Percentiles rank a stretch among this genome's conserved stretches.
Conservation (phyloP, 2,113 vertebrate species). For the Peucedramus taeniatus region DNA sequence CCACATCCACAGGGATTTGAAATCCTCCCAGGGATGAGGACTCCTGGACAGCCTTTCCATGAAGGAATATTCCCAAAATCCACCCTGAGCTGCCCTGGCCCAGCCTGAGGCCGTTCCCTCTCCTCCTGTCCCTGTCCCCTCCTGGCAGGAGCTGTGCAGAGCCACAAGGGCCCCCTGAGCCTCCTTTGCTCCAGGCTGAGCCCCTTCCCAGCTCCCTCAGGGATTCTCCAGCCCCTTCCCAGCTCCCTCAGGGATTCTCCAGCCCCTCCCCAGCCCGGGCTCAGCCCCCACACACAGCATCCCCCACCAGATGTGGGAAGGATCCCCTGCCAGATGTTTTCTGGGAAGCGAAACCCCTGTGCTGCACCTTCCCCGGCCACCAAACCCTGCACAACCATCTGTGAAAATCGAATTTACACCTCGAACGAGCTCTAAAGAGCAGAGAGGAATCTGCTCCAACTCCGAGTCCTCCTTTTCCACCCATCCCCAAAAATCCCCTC, state of each 20-base stretch:
- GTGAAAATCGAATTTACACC: fast-evolving
- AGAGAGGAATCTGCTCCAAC: background rate
- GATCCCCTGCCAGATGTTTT: background rate
- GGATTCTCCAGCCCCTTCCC: no score
- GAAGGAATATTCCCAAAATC: no score
- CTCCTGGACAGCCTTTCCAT: no score
- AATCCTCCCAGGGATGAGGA: background rate
- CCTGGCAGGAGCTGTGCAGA: background rate
- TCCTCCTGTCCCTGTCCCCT: background rate
- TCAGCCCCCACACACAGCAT: background rate
- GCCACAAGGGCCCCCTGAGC: background rate
- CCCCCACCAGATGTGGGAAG: background rate
- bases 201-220: background rate
- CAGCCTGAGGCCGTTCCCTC: background rate
- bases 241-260: background rate
- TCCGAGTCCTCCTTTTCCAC: background rate
- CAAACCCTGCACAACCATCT: background rate
- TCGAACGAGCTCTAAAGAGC: background rate
- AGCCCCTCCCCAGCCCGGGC: background rate
- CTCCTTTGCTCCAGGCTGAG: background rate
- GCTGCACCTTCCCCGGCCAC: background rate
- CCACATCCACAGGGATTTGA: background rate
- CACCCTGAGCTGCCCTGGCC: fast-evolving
- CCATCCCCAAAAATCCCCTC: no score
- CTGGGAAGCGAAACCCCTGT: fast-evolving